Conservation (phyloP, 2,113 vertebrate genomes). For the Lichenostomus cassidix region DNA sequence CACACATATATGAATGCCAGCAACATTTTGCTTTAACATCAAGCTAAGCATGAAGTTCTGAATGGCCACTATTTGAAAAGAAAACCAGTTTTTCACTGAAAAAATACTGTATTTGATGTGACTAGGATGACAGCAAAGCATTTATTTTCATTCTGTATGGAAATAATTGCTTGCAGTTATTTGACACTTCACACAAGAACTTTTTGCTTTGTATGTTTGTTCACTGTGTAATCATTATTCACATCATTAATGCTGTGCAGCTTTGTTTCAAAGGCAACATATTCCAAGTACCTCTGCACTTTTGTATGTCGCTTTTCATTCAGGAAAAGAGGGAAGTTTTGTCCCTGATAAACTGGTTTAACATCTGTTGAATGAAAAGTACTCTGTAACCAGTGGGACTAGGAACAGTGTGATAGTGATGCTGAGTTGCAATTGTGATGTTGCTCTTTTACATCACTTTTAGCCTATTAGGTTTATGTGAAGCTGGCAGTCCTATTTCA, state of each 20-base stretch:
- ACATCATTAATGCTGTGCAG: not conserved
- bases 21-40: not conserved
- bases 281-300: not conserved
- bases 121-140: not conserved
- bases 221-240: not conserved
- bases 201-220: not conserved
- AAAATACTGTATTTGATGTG: not conserved
- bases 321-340: not conserved
- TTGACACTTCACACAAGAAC: not conserved
- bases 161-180: not conserved
- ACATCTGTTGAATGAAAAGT: not conserved
- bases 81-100: not conserved
- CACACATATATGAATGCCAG: not conserved
- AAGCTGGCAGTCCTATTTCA: not conserved
- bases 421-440: not conserved
- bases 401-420: not conserved
- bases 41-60: not conserved
- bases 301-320: not conserved
- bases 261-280: not conserved
- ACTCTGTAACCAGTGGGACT: not conserved
- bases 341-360: not conserved
- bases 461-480: not conserved
- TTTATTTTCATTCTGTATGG: not conserved
- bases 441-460: not conserved
- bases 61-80: not conserved